These are phyloP conservation scores for Phalloptychus januarius DNA, from an alignment of 2,797 vertebrate genomes.

Conservation along the genomic window DNA sequence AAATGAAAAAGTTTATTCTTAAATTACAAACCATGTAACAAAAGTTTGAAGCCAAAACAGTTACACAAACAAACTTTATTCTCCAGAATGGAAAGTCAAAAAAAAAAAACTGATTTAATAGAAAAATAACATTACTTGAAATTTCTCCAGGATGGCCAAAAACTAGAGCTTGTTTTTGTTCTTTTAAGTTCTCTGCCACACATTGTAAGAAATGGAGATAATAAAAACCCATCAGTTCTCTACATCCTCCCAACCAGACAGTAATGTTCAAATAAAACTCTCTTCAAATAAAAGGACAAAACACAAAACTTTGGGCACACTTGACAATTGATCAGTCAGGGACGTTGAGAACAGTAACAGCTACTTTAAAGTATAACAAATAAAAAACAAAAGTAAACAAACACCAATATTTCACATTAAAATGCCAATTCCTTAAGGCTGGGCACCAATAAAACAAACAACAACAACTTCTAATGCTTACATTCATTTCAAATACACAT, in stretches of 20 bases:
- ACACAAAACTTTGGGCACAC: constrained; percentile 64
- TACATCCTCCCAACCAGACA: constrained; percentile 54
- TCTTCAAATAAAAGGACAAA: constrained; percentile 71
- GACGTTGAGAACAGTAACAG: constrained; percentile 38
- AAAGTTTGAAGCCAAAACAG: constrained; percentile 64
- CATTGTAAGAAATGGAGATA: constrained; percentile 40
- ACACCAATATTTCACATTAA: constrained; percentile 61
- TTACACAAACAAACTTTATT: constrained; percentile 74
- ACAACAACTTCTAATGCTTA: constrained; percentile 28
- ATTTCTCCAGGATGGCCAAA: constrained; percentile 48
- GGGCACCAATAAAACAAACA: constrained; percentile 24
- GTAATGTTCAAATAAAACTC: constrained; percentile 70
- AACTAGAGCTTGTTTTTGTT: constrained; percentile 38
- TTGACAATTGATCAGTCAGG: constrained; percentile 50
- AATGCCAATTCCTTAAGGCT: constrained; percentile 59
- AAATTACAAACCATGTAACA: constrained; percentile 75
- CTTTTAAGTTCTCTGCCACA: constrained; percentile 44
- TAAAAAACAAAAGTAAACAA: neutral
- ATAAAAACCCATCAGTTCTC: constrained; percentile 48
- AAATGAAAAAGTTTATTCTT: constrained; percentile 77
- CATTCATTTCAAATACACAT: constrained; percentile 36
- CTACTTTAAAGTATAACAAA: constrained; percentile 33
- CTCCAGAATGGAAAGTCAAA: constrained; percentile 61
- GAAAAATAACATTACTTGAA: constrained; percentile 65
- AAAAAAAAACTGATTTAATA: constrained; percentile 62